Percentiles rank a stretch among this genome's conserved stretches.
Evolutionary conservation across 2,113 vertebrate genomes (phyloP).

Genomic region (Baryphthengus martii): DNA sequence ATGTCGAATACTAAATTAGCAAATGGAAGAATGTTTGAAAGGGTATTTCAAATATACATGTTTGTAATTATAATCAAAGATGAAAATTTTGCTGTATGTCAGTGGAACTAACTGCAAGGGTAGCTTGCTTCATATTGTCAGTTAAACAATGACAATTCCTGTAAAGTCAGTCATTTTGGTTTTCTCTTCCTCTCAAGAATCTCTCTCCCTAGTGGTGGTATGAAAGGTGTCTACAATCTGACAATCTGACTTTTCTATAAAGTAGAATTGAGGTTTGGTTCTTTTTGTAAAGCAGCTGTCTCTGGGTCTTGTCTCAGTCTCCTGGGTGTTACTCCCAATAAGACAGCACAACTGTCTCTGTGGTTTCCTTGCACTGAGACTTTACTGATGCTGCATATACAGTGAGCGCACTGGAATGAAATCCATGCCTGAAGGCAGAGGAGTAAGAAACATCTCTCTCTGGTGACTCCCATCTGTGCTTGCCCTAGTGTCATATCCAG

Average conservation of each 20-base stretch:
- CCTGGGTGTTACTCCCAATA: not conserved
- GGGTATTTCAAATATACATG: not conserved
- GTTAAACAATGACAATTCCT: not conserved
- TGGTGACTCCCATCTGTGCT: not conserved
- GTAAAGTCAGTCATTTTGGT: not conserved
- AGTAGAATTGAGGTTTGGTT: not conserved
- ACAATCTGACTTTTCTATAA: not conserved
- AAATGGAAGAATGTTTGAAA: not conserved
- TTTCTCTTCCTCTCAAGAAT: not conserved
- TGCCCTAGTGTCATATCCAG: not conserved
- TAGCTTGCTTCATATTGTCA: not conserved
- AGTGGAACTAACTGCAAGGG: not conserved
- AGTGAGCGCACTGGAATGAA: accelerated
- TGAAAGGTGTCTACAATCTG: not conserved
- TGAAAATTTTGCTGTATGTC: not conserved
- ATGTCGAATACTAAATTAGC: not conserved
- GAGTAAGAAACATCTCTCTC: not conserved
- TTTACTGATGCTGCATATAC: not conserved
- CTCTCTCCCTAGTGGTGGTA: not conserved
- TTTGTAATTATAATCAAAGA: not conserved
- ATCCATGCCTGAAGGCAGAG: not conserved
- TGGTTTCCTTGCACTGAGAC: not conserved
- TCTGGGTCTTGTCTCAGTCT: not conserved
- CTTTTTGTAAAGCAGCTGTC: not conserved
- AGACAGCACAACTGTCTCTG: not conserved